A percentile compares a stretch with the other conserved stretches of the same genome.
Evolutionary conservation across 2,797 vertebrate genomes (phyloP).

Genomic region (Melanotaenia boesemani): DNA sequence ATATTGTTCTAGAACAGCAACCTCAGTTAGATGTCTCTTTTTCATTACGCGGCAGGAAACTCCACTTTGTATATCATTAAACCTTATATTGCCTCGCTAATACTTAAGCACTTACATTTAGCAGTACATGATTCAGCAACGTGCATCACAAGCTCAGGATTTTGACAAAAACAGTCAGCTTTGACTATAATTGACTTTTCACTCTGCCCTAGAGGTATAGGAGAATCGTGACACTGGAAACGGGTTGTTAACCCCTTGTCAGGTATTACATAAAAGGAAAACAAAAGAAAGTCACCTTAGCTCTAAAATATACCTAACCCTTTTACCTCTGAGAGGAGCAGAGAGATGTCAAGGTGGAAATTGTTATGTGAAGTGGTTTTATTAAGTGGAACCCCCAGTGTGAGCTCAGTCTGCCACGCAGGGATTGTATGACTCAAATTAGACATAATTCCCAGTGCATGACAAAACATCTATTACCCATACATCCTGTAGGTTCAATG

Average conservation of each 20-base stretch:
- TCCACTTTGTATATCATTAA: slow-evolving; percentile 62
- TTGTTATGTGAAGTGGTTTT: slow-evolving; percentile 73
- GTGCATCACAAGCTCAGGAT: slow-evolving; percentile 53
- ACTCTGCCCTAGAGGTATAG: slow-evolving; percentile 71
- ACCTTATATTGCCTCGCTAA: slow-evolving; percentile 62
- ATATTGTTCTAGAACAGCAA: slow-evolving; percentile 53
- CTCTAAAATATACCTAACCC: slow-evolving; percentile 44
- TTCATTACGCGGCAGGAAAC: slow-evolving; percentile 30
- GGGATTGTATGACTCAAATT: slow-evolving; percentile 75
- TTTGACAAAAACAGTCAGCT: slow-evolving; percentile 67
- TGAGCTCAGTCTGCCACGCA: slow-evolving; percentile 69
- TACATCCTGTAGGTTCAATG: slow-evolving; percentile 26
- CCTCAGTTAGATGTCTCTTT: slow-evolving; percentile 15
- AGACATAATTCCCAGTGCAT: slow-evolving; percentile 64
- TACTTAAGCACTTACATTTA: slow-evolving; percentile 73
- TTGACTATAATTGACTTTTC: slow-evolving; percentile 78
- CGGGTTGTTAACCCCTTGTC: slow-evolving; percentile 79
- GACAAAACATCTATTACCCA: slow-evolving; percentile 61
- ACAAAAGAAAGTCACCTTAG: slow-evolving; percentile 55
- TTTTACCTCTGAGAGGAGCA: slow-evolving; percentile 56
- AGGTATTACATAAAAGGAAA: slow-evolving; percentile 75
- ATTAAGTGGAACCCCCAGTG: slow-evolving; percentile 76
- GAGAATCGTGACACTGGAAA: slow-evolving; percentile 78
- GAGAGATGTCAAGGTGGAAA: slow-evolving; percentile 64
- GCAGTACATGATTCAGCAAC: slow-evolving; percentile 55